Percentiles rank a stretch among this genome's conserved stretches.
Evolutionary conservation across 2,797 vertebrate species (phyloP).

Genomic region (Sardinella longiceps): DNA sequence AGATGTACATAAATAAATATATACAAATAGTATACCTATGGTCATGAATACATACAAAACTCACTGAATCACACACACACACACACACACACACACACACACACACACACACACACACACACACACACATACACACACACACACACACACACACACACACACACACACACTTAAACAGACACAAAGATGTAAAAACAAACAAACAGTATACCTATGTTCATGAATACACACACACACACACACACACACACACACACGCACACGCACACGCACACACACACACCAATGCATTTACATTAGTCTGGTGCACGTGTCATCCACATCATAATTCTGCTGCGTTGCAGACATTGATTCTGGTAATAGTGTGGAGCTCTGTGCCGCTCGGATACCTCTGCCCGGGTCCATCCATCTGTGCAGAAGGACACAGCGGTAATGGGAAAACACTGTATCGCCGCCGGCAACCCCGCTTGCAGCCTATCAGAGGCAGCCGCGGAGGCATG

Average conservation of each 20-base stretch:
- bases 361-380: constrained; percentile 63
- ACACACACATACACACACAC: neutral
- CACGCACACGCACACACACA: neutral
- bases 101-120: constrained; percentile 9
- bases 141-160: neutral
- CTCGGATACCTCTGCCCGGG: constrained; percentile 59
- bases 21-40: neutral
- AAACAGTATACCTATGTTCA: neutral
- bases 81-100: neutral
- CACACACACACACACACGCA: neutral
- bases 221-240: neutral
- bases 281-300: constrained; percentile 50
- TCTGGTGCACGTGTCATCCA: constrained; percentile 36
- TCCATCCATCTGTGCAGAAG: constrained; percentile 84
- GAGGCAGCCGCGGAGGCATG: constrained; percentile 77
- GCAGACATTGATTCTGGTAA: constrained; percentile 76
- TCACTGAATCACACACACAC: too few species aligned
- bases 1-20: neutral
- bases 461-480: constrained; percentile 77
- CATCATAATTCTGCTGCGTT: constrained; percentile 78
- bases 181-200: neutral
- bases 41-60: neutral
- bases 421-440: constrained; percentile 84
- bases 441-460: constrained; percentile 78
- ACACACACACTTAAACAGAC: neutral